Evolutionary conservation across 2,888 invertebrate species (phyloP), one percentile per base, ranked within the genome.

Genomic region (Cosmia pyralina): DNA sequence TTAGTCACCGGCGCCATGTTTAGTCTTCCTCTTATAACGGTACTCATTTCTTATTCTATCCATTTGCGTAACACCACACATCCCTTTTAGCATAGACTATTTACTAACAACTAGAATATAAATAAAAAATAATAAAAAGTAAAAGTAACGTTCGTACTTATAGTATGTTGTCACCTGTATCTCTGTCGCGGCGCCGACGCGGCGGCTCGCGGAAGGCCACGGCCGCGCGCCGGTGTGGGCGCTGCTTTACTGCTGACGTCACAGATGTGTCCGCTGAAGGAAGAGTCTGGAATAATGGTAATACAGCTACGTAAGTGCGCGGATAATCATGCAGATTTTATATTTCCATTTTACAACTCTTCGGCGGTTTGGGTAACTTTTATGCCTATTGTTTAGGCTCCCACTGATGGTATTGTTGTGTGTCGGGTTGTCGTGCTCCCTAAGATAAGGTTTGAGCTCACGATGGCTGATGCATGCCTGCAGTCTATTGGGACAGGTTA

Each of bases 121-220:
- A 41, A 59, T 17, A 59, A 69, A 62, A 62, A 48, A 41, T 7
- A 64, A 63, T 19, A 71, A 68, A 69, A 72, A 65, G 67, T 64
- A 38, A 75, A 58, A 68, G 50, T 53, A 63, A 72, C 52, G 50
- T 57, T 41, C 81, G 81, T 81, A 85, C 75, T 76, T 84, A 77
- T 77, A 83, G 62, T 44, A 58, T 75, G 82, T 69, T 7, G 81
- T 78, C 71, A 89, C 91, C 92, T 80, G 88, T 84, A 84, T 94
- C 93, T 72, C 83, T 87, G 38, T 91, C 92, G 10, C 91, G 85
- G 11, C 90, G 85, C 0, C 94, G 87, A 1, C 91, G 85, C 66
- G 92, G 93, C 4, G 95, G 95, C 70, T 95, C 95, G 7, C 93
- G 83, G 79, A 95, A 95, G 0, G 94, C 95, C 53, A 95, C 95